Evolutionary conservation across 2,888 invertebrate species (phyloP).

Genomic region (Doris montereyensis): DNA sequence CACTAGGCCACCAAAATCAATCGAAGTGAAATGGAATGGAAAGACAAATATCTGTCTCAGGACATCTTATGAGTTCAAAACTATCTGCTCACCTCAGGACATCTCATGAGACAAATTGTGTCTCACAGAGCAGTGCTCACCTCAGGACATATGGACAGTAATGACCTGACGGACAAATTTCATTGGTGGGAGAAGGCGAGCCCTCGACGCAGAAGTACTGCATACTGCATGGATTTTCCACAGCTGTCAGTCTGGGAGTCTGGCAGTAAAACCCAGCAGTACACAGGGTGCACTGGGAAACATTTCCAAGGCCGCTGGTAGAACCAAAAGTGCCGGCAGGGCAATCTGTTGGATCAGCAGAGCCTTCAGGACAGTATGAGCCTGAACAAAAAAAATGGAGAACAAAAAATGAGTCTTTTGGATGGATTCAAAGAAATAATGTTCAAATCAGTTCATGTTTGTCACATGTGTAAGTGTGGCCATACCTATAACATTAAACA

Average conservation of each 20-base stretch:
- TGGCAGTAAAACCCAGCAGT: slow-evolving; percentile 61
- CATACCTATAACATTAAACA: no score
- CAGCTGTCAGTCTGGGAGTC: slow-evolving; percentile 53
- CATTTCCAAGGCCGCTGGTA: slow-evolving; percentile 55
- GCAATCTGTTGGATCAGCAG: slow-evolving; percentile 61
- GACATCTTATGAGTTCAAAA: no score
- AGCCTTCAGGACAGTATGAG: slow-evolving; percentile 66
- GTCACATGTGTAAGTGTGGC: no score
- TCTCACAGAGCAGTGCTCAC: slow-evolving; percentile 56
- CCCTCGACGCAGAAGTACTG: slow-evolving; percentile 67
- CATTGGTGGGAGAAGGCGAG: slow-evolving; percentile 53
- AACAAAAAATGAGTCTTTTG: no score
- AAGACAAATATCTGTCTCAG: no score
- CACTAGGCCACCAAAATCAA: no score
- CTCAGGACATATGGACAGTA: no score
- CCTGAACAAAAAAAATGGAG: slow-evolving; percentile 48
- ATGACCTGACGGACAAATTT: slow-evolving; percentile 60
- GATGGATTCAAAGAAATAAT: no score
- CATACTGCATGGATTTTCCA: slow-evolving; percentile 51
- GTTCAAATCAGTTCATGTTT: no score
- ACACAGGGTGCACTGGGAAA: slow-evolving; percentile 64
- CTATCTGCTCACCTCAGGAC: slow-evolving; percentile 64
- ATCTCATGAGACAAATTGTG: no score
- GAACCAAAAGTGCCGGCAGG: slow-evolving; percentile 67
- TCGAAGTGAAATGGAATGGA: no score